Percentiles rank a stretch among this genome's conserved stretches.
Evolutionary conservation across 2,113 vertebrate species (phyloP).

Genomic region (Phrynocephalus versicolor): DNA sequence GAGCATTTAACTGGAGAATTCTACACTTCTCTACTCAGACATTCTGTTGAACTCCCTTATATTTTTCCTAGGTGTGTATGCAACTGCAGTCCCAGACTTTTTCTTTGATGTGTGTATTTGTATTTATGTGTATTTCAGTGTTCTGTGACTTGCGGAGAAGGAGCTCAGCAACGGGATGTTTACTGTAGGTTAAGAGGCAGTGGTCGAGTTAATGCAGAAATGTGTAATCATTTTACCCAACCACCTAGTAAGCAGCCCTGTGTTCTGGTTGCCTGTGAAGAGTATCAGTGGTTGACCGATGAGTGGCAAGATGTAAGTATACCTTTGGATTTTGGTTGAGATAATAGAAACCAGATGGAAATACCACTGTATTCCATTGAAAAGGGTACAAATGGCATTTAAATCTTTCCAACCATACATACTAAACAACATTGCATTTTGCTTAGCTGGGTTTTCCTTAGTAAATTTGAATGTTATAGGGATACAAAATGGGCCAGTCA

Average conservation of each 20-base stretch:
- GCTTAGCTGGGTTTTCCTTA: conserved; percentile 14
- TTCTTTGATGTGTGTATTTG: not conserved
- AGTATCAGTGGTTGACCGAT: conserved; percentile 76
- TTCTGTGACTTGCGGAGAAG: conserved; percentile 86
- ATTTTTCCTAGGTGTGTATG: not conserved
- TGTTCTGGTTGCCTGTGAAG: conserved; percentile 71
- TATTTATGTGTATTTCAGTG: conserved; percentile 76
- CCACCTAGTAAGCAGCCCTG: conserved; percentile 74
- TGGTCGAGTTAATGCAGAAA: conserved; percentile 73
- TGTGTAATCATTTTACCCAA: conserved; percentile 66
- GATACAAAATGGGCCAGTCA: not conserved
- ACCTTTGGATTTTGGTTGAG: not conserved
- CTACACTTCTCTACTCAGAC: not conserved
- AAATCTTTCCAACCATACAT: too few species aligned
- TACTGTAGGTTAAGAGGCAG: conserved; percentile 82
- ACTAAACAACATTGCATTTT: not conserved
- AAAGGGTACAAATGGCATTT: not conserved
- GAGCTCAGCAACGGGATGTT: conserved; percentile 82
- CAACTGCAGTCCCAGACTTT: not conserved
- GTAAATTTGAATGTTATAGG: not conserved
- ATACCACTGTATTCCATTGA: not conserved
- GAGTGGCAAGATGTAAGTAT: conserved; percentile 84
- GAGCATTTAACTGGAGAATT: not conserved
- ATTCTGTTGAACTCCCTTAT: not conserved
- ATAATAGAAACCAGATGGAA: not conserved